Conservation (phyloP, 2,113 vertebrate species). For the Psilopogon haemacephalus region DNA sequence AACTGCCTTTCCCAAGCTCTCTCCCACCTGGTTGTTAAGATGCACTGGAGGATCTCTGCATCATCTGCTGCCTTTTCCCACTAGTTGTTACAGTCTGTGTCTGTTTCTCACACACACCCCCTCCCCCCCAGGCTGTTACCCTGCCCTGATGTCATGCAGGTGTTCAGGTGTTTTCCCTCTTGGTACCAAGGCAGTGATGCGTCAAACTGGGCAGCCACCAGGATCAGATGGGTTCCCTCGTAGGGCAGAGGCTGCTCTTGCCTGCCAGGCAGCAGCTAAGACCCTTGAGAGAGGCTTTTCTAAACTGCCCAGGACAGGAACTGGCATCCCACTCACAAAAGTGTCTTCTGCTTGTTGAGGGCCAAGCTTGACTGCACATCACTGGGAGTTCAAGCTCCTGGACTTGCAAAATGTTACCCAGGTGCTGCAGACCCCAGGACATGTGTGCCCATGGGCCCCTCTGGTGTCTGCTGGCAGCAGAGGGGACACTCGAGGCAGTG, state of each 20-base stretch:
- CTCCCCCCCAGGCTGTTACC: not conserved
- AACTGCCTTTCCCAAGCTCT: constrained; percentile 11
- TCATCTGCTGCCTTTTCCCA: not conserved
- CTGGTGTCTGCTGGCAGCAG: not conserved
- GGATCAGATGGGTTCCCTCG: not conserved
- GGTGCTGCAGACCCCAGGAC: not conserved
- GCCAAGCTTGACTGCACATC: not conserved
- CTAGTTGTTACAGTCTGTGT: constrained; percentile 1
- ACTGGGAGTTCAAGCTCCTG: not conserved
- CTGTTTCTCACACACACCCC: not conserved
- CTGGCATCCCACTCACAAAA: not conserved
- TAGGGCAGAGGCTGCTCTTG: not conserved
- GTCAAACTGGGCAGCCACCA: not conserved
- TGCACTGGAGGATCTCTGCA: not conserved
- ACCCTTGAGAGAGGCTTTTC: not conserved
- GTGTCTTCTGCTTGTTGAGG: not conserved
- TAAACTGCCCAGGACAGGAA: not conserved
- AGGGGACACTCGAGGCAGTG: not conserved
- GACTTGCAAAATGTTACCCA: not conserved
- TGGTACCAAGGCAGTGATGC: not conserved
- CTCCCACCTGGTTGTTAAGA: not conserved
- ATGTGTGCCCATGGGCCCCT: not conserved
- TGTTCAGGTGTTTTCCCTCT: not conserved
- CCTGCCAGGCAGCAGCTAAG: not conserved
- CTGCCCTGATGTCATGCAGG: not conserved